Evolutionary conservation across 2,797 vertebrate genomes (phyloP).

Genomic region (Arrhamphus sclerolepis): DNA sequence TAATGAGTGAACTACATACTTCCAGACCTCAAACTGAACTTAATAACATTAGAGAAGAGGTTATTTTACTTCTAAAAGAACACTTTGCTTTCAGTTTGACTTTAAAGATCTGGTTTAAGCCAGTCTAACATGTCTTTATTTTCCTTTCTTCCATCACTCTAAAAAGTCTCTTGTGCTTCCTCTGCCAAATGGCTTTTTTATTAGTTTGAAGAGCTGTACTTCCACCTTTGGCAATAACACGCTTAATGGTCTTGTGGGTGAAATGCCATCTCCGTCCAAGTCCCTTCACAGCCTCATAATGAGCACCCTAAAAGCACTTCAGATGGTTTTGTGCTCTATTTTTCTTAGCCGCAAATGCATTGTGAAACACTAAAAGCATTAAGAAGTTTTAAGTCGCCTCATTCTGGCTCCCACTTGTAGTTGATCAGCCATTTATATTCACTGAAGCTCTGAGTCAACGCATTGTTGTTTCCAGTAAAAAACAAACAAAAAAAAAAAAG

Average conservation of each 20-base stretch:
- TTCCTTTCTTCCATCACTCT: too few relatives aligned
- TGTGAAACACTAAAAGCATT: slow-evolving; percentile 8
- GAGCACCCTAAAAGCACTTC: slow-evolving; percentile 38
- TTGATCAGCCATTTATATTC: slow-evolving; percentile 24
- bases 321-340: slow-evolving; percentile 6
- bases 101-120: too few relatives aligned
- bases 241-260: slow-evolving; percentile 30
- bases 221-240: slow-evolving; percentile 42
- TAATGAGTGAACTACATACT: too few relatives aligned
- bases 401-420: slow-evolving; percentile 15
- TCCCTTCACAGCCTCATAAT: slow-evolving; percentile 37
- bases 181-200: slow-evolving; percentile 30
- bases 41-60: too few relatives aligned
- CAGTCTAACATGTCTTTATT: too few relatives aligned
- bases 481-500: too few relatives aligned
- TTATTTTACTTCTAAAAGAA: too few relatives aligned
- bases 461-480: slow-evolving; percentile 14
- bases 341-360: slow-evolving; percentile 11
- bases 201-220: slow-evolving; percentile 41
- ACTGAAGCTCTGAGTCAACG: slow-evolving; percentile 31
- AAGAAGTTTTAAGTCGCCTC: too few relatives aligned
- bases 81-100: too few relatives aligned
- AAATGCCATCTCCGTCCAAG: slow-evolving; percentile 26
- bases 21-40: too few relatives aligned
- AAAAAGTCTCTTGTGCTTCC: too few relatives aligned